Conservation (phyloP, 2,113 vertebrate species). For the Cisticola juncidis region DNA sequence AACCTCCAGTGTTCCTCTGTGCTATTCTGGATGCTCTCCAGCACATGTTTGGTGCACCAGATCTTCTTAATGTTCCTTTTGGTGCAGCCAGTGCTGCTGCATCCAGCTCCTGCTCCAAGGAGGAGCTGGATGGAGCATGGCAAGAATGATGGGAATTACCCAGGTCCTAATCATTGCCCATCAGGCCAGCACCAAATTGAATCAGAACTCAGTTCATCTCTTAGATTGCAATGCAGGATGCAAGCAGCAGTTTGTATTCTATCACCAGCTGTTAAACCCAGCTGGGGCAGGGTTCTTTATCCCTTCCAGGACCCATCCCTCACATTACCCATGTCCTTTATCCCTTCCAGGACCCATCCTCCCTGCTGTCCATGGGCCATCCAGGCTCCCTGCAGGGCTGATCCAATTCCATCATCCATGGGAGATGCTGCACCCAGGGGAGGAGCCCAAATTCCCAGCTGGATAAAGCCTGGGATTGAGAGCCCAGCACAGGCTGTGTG, state of each 20-base stretch:
- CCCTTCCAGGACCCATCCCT: no score
- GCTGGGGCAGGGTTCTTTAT: background rate
- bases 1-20: background rate
- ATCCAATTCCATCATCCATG: background rate
- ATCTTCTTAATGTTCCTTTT: background rate
- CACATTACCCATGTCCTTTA: background rate
- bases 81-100: background rate
- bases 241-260: background rate
- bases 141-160: background rate
- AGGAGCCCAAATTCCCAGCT: background rate
- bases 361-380: background rate
- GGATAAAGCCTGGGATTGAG: accelerated
- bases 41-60: accelerated
- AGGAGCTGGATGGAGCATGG: background rate
- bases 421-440: background rate
- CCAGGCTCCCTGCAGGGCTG: background rate
- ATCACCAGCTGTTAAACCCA: background rate
- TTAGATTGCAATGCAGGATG: no score
- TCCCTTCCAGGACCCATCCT: no score
- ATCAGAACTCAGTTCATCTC: background rate
- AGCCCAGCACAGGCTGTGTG: background rate
- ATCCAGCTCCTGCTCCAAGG: background rate
- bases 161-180: background rate
- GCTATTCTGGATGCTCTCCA: background rate
- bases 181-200: background rate